Evolutionary conservation across 2,113 vertebrate species (phyloP), one percentile per base, ranked within the genome.

Genomic region (Oenanthe oenanthe): DNA sequence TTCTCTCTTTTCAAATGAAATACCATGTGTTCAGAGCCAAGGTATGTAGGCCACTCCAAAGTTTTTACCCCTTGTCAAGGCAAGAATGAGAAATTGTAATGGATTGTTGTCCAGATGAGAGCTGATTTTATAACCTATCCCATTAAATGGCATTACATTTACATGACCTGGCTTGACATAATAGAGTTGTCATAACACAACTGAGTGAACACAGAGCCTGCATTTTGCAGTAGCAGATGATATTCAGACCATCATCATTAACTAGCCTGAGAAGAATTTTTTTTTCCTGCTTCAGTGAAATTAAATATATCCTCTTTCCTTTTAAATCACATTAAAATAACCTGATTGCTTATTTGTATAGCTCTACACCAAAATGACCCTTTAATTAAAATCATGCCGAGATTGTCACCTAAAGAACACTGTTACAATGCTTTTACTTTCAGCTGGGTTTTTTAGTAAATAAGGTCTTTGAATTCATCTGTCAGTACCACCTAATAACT

Each of bases 101-200:
- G 32, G 53, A 51, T 89, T 93, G 90, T 93, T 58, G 20, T 70
- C 92, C 38, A 87, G 61, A 53, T 92, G 47, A 88, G 70, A 56
- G 7, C 26, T 91, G 51, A 76, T 85, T 95, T 95, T 95, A 85
- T 92, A 95, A 87, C 51, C 58, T 73, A 75, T 77, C 38, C 57
- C 34, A 62, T 77, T 94, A 97, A 93, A 92, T 42, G 43, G 25
- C 43, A 92, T 91, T 88, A 58, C 31, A 76, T 82, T 56, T 79
- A 91, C 51, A 89, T 94, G 76, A 92, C 73, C 54, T 93, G 70
- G 71, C 22, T 91, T 96, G 91, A 95, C 54, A 31, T 89, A 96
- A 94, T 51, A 75, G 45, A 62, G 54, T 70, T 92, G 51, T 63
- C 53, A 58, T n/a, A 91, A 40, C 60, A 75, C 48, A 95, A 91